phyloP scores from a whole-genome alignment of 2,113 vertebrate species.

The Eurypyga helias region DNA sequence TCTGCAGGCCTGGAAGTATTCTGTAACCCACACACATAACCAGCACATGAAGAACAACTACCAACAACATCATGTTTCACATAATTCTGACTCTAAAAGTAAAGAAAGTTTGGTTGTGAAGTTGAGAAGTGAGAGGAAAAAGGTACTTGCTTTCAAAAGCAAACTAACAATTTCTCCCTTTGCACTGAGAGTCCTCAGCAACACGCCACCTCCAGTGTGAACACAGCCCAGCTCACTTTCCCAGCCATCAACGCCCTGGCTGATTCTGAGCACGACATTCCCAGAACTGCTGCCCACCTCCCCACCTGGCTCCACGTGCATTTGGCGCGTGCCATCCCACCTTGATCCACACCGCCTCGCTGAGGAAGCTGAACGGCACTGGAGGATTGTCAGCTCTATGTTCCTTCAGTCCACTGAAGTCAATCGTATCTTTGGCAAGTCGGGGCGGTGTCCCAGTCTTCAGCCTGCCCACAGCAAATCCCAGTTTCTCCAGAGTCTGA shows the following conservation, averaged over 20 bases:
- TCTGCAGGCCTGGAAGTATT: neutral
- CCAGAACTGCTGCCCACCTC: accelerated
- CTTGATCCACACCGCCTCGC: conserved; percentile 79
- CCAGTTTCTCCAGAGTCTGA: conserved; percentile 84
- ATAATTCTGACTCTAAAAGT: neutral
- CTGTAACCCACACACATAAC: neutral
- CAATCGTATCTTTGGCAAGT: conserved; percentile 85
- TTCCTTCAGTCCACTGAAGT: conserved; percentile 77
- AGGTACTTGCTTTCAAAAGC: neutral
- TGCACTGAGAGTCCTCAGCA: neutral
- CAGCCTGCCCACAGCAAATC: conserved; percentile 86
- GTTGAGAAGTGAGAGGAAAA: neutral
- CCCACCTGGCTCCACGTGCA: accelerated
- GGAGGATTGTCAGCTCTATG: conserved; percentile 82
- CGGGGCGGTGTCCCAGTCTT: conserved; percentile 94
- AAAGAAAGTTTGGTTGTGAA: neutral
- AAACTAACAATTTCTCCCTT: neutral
- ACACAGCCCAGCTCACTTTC: neutral
- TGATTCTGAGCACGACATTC: accelerated
- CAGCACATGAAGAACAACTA: neutral
- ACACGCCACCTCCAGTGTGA: accelerated
- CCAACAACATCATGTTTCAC: neutral
- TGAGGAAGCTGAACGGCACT: conserved; percentile 93
- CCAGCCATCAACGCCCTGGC: neutral
- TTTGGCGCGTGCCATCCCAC: conserved; percentile 26